Evolutionary conservation across 64 coral and sea anemone species (phyloP), one percentile per base, ranked within the genome.

Genomic region (Hydrozoanthus tunicans): DNA sequence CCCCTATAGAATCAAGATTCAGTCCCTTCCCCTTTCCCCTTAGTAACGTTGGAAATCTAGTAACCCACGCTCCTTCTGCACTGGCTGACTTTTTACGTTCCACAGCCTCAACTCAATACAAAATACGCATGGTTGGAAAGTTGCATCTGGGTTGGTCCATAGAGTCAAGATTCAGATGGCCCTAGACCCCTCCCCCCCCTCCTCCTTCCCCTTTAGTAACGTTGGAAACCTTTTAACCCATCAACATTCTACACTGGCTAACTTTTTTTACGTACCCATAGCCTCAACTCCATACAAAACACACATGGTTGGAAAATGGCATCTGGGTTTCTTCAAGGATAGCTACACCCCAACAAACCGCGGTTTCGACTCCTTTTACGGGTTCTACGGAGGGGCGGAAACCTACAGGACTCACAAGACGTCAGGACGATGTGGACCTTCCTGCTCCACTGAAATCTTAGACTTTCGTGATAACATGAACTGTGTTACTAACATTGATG

Each of bases 271-370:
- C 20, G 20, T 23, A 56, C 15, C 20, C 15, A n/a, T n/a, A 8
- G 58, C 24, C 15, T 20, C 15, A 80, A 58, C 9, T 80, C 55
- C 55, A 55, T 80, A 80, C 57, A 24, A 25, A 53, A 61, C 78
- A 9, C 78, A 80, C 78, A 32, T 80, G 23, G 78, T 80, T 3
- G 78, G 78, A 8, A 80, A 80, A 59, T 80, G 78, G 78, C 78
- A 80, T 6, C 55, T 80, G 15, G 78, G 78, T 12, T 80, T 80
- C 78, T 80, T 15, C n/a, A 6, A 80, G 8, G 9, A 7, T 7
- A 3, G 3, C 6, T 80, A 15, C 9, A 59, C 14, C 15, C 78
- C 78, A 4, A 80, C 78, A 13, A 80, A 80, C 78, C 57, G 78
- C 3, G 78, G 78, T 7, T 80, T 80, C 58, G 7, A 80, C n/a